These are phyloP conservation scores for Seira ritae DNA, from an alignment of 2,888 invertebrate species.

Conservation along the genomic window DNA sequence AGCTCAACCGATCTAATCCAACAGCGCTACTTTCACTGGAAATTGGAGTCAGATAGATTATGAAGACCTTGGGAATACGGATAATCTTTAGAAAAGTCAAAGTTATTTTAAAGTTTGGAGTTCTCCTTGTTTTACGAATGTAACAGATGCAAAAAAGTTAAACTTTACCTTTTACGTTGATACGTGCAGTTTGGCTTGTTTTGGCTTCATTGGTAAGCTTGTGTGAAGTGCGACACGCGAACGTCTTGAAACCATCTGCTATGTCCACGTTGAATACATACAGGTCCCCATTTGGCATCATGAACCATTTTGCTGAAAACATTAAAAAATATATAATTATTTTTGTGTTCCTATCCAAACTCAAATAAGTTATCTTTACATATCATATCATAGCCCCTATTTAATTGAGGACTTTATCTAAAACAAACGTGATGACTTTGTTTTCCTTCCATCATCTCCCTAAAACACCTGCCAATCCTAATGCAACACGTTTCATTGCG, in stretches of 20 bases:
- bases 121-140: no score
- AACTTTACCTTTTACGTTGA: conserved; percentile 81
- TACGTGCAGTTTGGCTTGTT: conserved; percentile 83
- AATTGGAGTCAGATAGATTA: no score
- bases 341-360: no score
- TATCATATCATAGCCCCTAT: no score
- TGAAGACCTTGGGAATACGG: conserved; percentile 45
- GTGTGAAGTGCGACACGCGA: conserved; percentile 89
- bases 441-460: background rate
- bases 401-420: no score
- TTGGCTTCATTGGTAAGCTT: conserved; percentile 85
- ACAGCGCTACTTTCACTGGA: background rate
- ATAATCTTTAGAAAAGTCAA: background rate
- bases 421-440: no score
- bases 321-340: no score
- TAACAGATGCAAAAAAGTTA: no score
- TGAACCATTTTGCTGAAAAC: conserved; percentile 81
- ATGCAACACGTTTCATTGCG: background rate
- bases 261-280: conserved; percentile 88
- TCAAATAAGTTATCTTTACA: background rate
- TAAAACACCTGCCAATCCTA: background rate
- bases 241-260: conserved; percentile 86
- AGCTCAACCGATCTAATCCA: conserved; percentile 14
- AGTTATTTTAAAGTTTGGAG: background rate
- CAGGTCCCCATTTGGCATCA: conserved; percentile 88